Percentiles rank a stretch among this genome's conserved stretches.
phyloP scores from a whole-genome alignment of 2,888 invertebrate genomes.

The Strigamia crassipes region DNA sequence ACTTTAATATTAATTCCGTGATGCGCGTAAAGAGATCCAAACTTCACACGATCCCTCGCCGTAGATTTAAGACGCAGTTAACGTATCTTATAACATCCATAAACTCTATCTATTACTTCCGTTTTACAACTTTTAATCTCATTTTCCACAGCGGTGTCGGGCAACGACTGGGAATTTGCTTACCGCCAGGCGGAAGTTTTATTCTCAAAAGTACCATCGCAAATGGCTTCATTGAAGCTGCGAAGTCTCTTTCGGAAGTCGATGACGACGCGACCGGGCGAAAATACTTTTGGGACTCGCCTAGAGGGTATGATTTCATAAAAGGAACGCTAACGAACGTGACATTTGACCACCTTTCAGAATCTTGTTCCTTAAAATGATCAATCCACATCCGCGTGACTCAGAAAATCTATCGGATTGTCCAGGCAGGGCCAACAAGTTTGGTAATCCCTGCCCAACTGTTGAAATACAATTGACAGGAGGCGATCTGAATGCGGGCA shows the following conservation, averaged over 20 bases:
- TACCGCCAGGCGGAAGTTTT: conserved; percentile 41
- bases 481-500: conserved; percentile 3
- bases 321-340: conserved; percentile 8
- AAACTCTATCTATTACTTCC: neutral
- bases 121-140: neutral
- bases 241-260: conserved; percentile 14
- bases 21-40: no score
- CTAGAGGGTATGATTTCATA: conserved; percentile 34
- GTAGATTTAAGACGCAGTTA: neutral
- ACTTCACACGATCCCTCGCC: no score
- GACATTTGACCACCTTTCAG: conserved; percentile 31
- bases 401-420: conserved; percentile 17
- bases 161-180: conserved; percentile 44
- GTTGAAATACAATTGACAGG: conserved; percentile 24
- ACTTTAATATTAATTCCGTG: neutral
- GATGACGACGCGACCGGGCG: conserved; percentile 24
- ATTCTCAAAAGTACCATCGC: conserved; percentile 23
- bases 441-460: conserved; percentile 2
- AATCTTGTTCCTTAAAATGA: conserved; percentile 44
- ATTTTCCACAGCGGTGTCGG: neutral
- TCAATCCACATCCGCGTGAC: conserved; percentile 33
- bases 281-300: conserved; percentile 44
- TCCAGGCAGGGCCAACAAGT: conserved; percentile 1
- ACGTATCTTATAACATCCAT: no score
- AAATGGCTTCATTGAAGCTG: neutral